A percentile compares a stretch with the other conserved stretches of the same genome.
Conservation (phyloP, 2,888 invertebrate genomes). For the Mythimna pallens region DNA sequence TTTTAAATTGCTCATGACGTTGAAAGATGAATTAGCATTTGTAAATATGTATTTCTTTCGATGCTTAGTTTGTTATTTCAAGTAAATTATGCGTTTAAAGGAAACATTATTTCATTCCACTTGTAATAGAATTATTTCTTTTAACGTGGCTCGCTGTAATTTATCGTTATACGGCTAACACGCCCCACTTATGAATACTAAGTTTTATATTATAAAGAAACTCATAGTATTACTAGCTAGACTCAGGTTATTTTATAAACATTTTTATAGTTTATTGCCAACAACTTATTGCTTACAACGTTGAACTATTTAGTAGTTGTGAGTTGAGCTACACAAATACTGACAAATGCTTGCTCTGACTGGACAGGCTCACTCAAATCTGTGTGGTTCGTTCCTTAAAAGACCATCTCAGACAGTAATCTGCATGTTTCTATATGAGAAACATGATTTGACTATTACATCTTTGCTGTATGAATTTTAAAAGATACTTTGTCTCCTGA, state of each 20-base stretch:
- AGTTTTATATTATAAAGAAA: constrained; percentile 62
- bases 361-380: too few species aligned
- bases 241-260: constrained; percentile 57
- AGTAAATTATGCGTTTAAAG: constrained; percentile 11
- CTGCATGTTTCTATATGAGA: too few species aligned
- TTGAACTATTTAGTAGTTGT: too few species aligned
- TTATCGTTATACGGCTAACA: constrained; percentile 52
- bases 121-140: constrained; percentile 46
- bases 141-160: constrained; percentile 50
- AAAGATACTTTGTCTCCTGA: too few species aligned
- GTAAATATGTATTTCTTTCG: constrained; percentile 8
- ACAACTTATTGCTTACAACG: constrained; percentile 15
- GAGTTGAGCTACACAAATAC: too few species aligned
- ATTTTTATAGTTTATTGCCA: constrained; percentile 59
- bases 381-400: too few species aligned
- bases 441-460: too few species aligned
- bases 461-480: too few species aligned
- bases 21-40: constrained; percentile 16
- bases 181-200: constrained; percentile 44
- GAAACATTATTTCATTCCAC: constrained; percentile 27
- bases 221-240: constrained; percentile 44
- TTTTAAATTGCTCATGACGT: not conserved
- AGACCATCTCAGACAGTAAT: too few species aligned
- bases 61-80: constrained; percentile 7
- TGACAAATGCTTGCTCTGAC: too few species aligned